Evolutionary conservation across 2,888 invertebrate species (phyloP), one percentile per base, ranked within the genome.

Genomic region (Colletes collaris): DNA sequence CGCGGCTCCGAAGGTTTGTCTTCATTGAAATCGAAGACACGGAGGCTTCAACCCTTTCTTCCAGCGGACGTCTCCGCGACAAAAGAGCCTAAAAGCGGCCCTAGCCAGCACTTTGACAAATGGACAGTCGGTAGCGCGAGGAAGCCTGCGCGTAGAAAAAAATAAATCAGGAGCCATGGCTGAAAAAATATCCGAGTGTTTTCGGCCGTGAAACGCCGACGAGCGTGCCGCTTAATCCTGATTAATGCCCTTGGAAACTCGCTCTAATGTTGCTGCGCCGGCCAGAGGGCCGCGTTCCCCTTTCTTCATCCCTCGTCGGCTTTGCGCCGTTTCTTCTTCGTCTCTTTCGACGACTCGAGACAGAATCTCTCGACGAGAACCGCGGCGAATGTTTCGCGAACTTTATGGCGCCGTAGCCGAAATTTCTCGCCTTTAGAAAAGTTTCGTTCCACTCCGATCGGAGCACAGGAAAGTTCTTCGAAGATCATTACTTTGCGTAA

Each of bases 181-280:
- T 74, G 67, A 82, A 86, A 79, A 86, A 85, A 83, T 81, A 79
- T 84, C 74, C 46, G 79, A 78, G 82, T 82, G 87, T 87, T 87
- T 86, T 86, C 78, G 86, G 80, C 70, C 86, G 80, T 84, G 82
- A 83, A 82, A 86, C 80, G 86, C 82, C 85, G 85, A 83, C 83
- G 89, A 87, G 82, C 84, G 83, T 82, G 84, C 88, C 86, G 86
- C 90, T 91, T 92, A 92, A 92, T 92, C 91, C 91, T 92, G 92
- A 92, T 92, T 92, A 92, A 92, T 92, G 92, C 90, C 87, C 87
- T 84, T 86, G 89, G 89, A 88, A 90, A 89, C 88, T 90, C 87
- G 87, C 88, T 87, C 90, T 91, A 91, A 91, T 91, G 90, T 91
- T 89, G 89, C 91, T 90, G 88, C 88, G 85, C 72, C 74, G 76